A percentile compares a stretch with the other conserved stretches of the same genome.
These are phyloP conservation scores for Phoeniculus purpureus DNA, from an alignment of 2,797 vertebrate genomes.

Conservation along the genomic window DNA sequence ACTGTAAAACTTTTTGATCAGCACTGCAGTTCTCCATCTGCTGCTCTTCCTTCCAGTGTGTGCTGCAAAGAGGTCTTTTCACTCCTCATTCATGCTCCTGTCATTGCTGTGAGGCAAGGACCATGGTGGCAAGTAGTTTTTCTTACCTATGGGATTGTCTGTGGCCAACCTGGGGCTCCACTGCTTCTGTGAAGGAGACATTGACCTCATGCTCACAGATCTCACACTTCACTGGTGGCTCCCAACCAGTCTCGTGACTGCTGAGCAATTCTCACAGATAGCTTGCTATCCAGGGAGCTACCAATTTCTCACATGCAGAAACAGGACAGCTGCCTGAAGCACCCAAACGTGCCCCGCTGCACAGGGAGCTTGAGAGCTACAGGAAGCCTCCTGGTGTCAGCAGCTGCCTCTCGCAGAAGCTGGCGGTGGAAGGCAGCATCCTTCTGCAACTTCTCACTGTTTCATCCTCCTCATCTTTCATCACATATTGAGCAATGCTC, in stretches of 20 bases:
- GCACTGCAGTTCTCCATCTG: background rate
- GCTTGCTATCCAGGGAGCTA: background rate
- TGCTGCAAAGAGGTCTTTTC: background rate
- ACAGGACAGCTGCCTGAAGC: background rate
- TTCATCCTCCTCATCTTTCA: background rate
- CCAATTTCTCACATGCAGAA: accelerated
- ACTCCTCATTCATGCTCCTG: background rate
- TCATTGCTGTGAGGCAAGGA: background rate
- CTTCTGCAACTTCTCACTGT: background rate
- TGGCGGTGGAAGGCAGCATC: background rate
- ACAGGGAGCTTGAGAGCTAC: background rate
- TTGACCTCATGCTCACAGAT: background rate
- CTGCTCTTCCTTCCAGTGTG: background rate
- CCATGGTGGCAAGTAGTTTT: background rate
- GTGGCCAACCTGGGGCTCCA: background rate
- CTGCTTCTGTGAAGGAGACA: accelerated
- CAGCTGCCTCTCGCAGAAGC: background rate
- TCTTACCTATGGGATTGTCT: background rate
- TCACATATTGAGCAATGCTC: background rate
- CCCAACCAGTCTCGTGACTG: background rate
- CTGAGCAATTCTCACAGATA: background rate
- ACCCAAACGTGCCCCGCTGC: accelerated
- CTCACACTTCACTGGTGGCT: background rate
- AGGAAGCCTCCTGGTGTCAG: background rate
- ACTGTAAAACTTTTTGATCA: background rate